Evolutionary conservation across 2,888 invertebrate species (phyloP).

Genomic region (Dicycla oo): DNA sequence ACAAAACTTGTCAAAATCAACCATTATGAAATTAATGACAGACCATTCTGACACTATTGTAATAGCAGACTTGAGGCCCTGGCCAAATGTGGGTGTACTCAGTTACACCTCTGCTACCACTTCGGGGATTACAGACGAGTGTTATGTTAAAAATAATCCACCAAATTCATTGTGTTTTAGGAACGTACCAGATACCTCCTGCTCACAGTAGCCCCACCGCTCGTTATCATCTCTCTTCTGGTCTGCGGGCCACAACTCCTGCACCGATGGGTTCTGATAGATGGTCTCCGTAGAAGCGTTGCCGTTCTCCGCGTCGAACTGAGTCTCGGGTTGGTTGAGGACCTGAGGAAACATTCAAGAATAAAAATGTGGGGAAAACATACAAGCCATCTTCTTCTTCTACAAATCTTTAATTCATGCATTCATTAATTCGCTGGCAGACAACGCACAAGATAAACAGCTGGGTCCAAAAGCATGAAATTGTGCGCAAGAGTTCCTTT

Average conservation of each 20-base stretch:
- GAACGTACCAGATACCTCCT: constrained; percentile 45
- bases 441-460: not conserved
- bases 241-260: constrained; percentile 71
- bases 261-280: constrained; percentile 77
- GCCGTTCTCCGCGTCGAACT: constrained; percentile 81
- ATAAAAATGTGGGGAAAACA: not conserved
- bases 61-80: too few species aligned
- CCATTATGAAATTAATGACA: too few species aligned
- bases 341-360: constrained; percentile 70
- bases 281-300: constrained; percentile 83
- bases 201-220: constrained; percentile 61
- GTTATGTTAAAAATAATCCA: not conserved
- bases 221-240: constrained; percentile 62
- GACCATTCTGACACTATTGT: too few species aligned
- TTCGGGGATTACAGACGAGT: not conserved
- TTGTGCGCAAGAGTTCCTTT: not conserved
- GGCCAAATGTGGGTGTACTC: not conserved
- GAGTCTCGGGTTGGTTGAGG: constrained; percentile 81
- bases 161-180: not conserved
- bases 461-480: not conserved
- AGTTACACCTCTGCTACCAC: not conserved
- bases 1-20: too few species aligned
- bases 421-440: not conserved
- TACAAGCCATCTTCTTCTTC: not conserved
- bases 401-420: too few species aligned